phyloP scores from a whole-genome alignment of 2,797 vertebrate species.

The Mycteria americana region DNA sequence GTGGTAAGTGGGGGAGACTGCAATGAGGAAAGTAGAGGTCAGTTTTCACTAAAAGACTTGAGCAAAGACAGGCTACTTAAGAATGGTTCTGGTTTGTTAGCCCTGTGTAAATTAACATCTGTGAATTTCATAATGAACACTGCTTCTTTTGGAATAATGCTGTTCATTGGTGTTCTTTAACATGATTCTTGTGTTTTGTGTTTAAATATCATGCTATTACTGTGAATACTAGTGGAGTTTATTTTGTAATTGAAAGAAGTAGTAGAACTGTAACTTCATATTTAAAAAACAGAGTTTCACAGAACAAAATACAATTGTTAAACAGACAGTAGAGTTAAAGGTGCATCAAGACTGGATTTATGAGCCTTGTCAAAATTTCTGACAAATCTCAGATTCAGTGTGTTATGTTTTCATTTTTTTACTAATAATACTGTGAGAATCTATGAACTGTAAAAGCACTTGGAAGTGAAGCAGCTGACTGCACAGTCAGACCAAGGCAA shows the following conservation, averaged over 20 bases:
- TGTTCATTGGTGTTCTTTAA: not conserved
- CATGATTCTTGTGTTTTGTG: not conserved
- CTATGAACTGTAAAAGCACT: not conserved
- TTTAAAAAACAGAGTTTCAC: not conserved
- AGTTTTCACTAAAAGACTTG: not conserved
- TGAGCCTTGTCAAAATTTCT: not conserved
- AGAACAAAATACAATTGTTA: not conserved
- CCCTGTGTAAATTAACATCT: not conserved
- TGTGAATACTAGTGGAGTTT: not conserved
- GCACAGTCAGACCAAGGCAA: not conserved
- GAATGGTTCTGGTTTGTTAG: not conserved
- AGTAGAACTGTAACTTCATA: not conserved
- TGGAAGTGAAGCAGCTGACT: not conserved
- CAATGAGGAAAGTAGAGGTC: not conserved
- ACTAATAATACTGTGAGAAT: not conserved
- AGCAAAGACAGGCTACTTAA: not conserved
- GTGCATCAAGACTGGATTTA: not conserved
- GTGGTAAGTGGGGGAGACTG: not conserved
- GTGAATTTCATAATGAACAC: not conserved
- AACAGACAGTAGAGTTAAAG: not conserved
- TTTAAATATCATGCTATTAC: not conserved
- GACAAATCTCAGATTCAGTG: not conserved
- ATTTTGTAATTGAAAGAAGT: not conserved
- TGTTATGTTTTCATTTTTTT: not conserved
- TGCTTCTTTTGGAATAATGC: not conserved